These are phyloP conservation scores for Drosophila eugracilis DNA, from an alignment of 1,140 invertebrate genomes.

Conservation along the genomic window DNA sequence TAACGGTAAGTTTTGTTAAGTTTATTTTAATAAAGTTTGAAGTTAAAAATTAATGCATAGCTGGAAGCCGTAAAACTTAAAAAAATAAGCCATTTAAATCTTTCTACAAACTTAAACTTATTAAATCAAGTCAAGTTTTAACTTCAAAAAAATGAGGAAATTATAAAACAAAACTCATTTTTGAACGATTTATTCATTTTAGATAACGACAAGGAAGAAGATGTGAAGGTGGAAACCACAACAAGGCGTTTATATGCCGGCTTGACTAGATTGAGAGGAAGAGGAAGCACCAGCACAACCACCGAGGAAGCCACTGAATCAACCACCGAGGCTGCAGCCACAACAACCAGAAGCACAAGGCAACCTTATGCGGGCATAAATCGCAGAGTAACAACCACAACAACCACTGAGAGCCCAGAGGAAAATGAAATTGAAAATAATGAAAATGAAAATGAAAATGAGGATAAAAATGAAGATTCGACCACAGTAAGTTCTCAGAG, in stretches of 20 bases:
- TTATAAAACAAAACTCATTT: not conserved
- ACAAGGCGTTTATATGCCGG: slow-evolving; percentile 17
- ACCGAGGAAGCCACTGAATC: slow-evolving; percentile 1
- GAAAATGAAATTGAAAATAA: slow-evolving; percentile 3
- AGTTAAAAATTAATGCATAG: not conserved
- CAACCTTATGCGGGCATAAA: slow-evolving; percentile 29
- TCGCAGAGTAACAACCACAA: slow-evolving; percentile 13
- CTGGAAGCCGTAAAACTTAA: too few species aligned
- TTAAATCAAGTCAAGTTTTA: too few species aligned
- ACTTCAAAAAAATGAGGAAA: too few species aligned
- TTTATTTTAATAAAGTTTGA: not conserved
- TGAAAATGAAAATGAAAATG: not conserved
- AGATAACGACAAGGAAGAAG: slow-evolving; percentile 4
- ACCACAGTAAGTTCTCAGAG: slow-evolving; percentile 8
- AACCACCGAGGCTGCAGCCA: not conserved
- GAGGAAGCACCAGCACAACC: slow-evolving; percentile 18
- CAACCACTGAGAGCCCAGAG: slow-evolving; percentile 12
- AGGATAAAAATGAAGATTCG: not conserved
- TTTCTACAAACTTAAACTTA: not conserved
- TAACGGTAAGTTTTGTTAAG: slow-evolving; percentile 4
- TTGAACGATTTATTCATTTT: not conserved
- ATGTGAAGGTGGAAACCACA: slow-evolving; percentile 13
- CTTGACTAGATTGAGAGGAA: slow-evolving; percentile 22
- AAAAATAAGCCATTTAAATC: too few species aligned
- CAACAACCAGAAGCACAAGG: slow-evolving; percentile 3